Conservation (phyloP, 2,888 invertebrate species). For the Ichneumoninae sp. region DNA sequence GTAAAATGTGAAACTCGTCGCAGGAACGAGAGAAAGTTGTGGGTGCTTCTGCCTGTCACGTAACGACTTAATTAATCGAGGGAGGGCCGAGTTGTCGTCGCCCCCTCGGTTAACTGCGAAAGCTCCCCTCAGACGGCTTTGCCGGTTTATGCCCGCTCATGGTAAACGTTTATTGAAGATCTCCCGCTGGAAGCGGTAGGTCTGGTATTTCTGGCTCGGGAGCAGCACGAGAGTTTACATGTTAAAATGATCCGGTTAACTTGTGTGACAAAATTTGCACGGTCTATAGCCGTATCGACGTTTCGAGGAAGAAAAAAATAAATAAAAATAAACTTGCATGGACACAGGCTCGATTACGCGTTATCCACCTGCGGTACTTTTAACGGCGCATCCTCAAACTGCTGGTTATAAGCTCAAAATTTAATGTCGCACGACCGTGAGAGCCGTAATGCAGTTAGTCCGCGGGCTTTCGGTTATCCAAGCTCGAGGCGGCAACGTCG, state of each 20-base stretch:
- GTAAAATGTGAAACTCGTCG: slow-evolving; percentile 35
- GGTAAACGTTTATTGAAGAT: slow-evolving; percentile 54
- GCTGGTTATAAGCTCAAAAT: slow-evolving; percentile 40
- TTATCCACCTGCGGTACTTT: not conserved
- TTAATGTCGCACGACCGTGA: slow-evolving; percentile 44
- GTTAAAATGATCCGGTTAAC: not conserved
- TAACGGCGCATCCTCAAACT: slow-evolving; percentile 6
- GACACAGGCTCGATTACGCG: not conserved
- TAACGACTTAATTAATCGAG: slow-evolving; percentile 62
- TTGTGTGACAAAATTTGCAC: not conserved
- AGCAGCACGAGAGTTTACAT: not conserved
- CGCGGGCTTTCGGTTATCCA: slow-evolving; percentile 32
- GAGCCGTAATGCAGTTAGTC: slow-evolving; percentile 34
- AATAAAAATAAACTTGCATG: not conserved
- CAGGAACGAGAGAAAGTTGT: slow-evolving; percentile 53
- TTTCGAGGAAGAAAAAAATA: not conserved
- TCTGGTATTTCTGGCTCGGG: slow-evolving; percentile 10
- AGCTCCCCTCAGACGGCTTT: slow-evolving; percentile 54
- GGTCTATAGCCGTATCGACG: not conserved
- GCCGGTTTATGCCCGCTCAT: slow-evolving; percentile 44
- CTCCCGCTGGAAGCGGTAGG: slow-evolving; percentile 5
- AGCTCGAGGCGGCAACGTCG: slow-evolving; percentile 14
- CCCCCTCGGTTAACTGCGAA: slow-evolving; percentile 55
- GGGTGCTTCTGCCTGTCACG: slow-evolving; percentile 52
- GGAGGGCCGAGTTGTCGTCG: slow-evolving; percentile 23